A percentile compares a stretch with the other conserved stretches of the same genome.
These are phyloP conservation scores for Coregonus suidteri DNA, from an alignment of 2,797 vertebrate genomes.

Conservation along the genomic window DNA sequence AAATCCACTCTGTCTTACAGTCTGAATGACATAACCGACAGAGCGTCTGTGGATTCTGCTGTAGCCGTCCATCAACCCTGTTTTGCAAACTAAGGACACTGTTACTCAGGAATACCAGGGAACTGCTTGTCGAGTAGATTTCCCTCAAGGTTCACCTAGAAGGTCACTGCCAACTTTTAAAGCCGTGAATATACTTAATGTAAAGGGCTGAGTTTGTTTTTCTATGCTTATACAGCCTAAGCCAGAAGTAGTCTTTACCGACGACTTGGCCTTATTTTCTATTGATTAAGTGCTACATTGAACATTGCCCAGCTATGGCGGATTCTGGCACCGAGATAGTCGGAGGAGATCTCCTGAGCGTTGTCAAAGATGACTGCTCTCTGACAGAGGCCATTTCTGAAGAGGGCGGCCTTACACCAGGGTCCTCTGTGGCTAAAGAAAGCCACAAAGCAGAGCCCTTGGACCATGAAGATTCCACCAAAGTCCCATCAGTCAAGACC, in stretches of 20 bases:
- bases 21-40: slow-evolving; percentile 7
- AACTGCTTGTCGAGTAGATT: background rate
- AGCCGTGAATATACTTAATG: background rate
- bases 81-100: background rate
- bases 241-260: slow-evolving; percentile 6
- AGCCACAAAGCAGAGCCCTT: background rate
- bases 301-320: slow-evolving; percentile 55
- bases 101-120: slow-evolving; percentile 28
- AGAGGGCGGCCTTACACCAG: slow-evolving; percentile 12
- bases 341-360: slow-evolving; percentile 13
- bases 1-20: no score
- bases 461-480: slow-evolving; percentile 5
- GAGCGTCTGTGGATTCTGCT: background rate
- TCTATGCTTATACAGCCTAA: background rate
- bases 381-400: slow-evolving; percentile 21
- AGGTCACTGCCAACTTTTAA: slow-evolving; percentile 6
- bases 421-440: background rate
- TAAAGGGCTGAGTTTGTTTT: slow-evolving; percentile 1
- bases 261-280: slow-evolving; percentile 24
- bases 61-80: background rate
- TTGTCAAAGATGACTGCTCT: background rate
- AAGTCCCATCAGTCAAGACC: background rate
- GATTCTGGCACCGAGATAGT: slow-evolving; percentile 43
- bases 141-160: background rate
- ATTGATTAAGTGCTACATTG: slow-evolving; percentile 8